Conservation (phyloP, 2,888 invertebrate genomes). For the Pollenia angustigena region DNA sequence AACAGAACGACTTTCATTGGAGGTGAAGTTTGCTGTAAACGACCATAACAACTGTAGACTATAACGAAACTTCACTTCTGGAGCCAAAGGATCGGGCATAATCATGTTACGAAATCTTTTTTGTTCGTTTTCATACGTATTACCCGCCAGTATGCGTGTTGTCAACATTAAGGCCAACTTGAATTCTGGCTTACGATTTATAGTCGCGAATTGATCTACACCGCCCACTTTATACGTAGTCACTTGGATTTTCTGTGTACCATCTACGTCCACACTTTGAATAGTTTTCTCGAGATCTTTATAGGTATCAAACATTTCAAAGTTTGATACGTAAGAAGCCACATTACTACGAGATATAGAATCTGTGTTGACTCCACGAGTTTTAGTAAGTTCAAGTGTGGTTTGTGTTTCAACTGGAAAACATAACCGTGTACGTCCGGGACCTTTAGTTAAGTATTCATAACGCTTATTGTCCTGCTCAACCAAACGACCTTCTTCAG, state of each 20-base stretch:
- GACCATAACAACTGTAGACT: slow-evolving; percentile 88
- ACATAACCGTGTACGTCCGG: slow-evolving; percentile 87
- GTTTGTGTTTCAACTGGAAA: slow-evolving; percentile 90
- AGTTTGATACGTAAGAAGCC: slow-evolving; percentile 89
- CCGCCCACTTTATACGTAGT: slow-evolving; percentile 81
- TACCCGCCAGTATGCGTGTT: slow-evolving; percentile 90
- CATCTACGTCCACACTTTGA: slow-evolving; percentile 81
- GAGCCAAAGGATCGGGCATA: slow-evolving; percentile 86
- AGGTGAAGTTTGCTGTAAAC: slow-evolving; percentile 85
- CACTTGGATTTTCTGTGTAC: slow-evolving; percentile 84
- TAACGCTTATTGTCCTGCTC: slow-evolving; percentile 88
- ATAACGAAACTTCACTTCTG: slow-evolving; percentile 88
- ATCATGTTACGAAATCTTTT: slow-evolving; percentile 89
- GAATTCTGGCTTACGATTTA: slow-evolving; percentile 84
- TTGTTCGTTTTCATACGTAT: slow-evolving; percentile 88
- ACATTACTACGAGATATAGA: slow-evolving; percentile 86
- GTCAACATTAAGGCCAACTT: slow-evolving; percentile 87
- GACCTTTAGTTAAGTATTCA: slow-evolving; percentile 88
- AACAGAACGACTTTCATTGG: slow-evolving; percentile 84
- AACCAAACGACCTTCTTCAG: slow-evolving; percentile 86
- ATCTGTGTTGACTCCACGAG: slow-evolving; percentile 87
- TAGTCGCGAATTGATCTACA: slow-evolving; percentile 78
- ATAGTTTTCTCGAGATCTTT: slow-evolving; percentile 83
- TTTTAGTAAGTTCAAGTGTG: slow-evolving; percentile 86
- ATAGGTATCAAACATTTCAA: slow-evolving; percentile 91